Evolutionary conservation across 2,888 invertebrate genomes (phyloP), one percentile per base, ranked within the genome.

Genomic region (Paralinhomoeus sp.): DNA sequence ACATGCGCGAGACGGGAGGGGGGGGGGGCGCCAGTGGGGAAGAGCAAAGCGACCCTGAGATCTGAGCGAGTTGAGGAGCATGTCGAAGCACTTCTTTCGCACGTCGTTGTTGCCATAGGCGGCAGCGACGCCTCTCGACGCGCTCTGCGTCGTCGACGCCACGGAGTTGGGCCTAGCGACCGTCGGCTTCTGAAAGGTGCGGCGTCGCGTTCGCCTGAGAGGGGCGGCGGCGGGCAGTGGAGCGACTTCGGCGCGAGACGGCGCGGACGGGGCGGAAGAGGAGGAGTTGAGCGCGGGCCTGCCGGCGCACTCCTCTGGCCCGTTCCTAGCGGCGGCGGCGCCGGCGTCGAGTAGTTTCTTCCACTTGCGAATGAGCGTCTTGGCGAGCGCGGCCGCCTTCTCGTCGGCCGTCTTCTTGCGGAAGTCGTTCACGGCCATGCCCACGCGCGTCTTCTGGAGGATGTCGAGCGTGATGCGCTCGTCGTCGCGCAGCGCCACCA

Each of bases 381-480:
- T 97, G 17, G 91, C 81, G 50, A 91, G 67, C 42, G 80, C 75
- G 55, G 87, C 84, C 3, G 93, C 83, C 64, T 89, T 87, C 48
- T 89, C 85, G 61, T 93, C 91, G 64, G 77, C 79, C 15, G 81
- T 82, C 66, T 91, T 87, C 49, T 68, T 69, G 43, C 97, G 57
- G 51, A 97, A 71, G 50, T 85, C 84, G 67, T 99, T 99, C 1
- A 99, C 87, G 20, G 87, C 87, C 83, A 93, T 89, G 21, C 97
- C 97, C 63, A 99, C 89, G 53, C 89, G 76, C 3, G 87, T 87
- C 71, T 83, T 87, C 52, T 84, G 12, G 12, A 27, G 27, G 12
- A 27, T n/a, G 56, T 91, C 87, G 60, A 97, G 69, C 63, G 82
- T 84, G 49, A 97, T 80, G 41, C 82, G 81, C 56, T 87, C 71